These are phyloP conservation scores for Lasioglossum malachurum DNA, from an alignment of 2,888 invertebrate genomes.

Conservation along the genomic window DNA sequence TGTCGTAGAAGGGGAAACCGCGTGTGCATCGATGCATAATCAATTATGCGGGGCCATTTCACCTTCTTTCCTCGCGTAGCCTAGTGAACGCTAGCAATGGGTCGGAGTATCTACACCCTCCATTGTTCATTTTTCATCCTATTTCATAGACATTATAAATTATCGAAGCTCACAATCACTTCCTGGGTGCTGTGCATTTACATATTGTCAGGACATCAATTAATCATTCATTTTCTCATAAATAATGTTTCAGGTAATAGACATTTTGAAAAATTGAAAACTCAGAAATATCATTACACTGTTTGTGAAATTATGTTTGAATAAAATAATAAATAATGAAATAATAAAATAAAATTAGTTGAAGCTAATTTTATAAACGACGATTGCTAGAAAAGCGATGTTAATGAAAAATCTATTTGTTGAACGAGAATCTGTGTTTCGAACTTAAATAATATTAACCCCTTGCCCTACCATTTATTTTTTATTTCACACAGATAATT, in stretches of 20 bases:
- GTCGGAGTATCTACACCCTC: neutral
- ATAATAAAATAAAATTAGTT: too few relatives aligned
- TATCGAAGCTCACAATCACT: neutral
- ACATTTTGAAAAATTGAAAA: neutral
- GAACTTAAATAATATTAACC: neutral
- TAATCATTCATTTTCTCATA: neutral
- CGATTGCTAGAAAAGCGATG: too few relatives aligned
- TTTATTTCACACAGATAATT: too few relatives aligned
- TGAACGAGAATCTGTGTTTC: neutral
- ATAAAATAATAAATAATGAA: too few relatives aligned
- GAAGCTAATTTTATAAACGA: too few relatives aligned
- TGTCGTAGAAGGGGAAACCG: conserved; percentile 11
- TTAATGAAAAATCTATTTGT: too few relatives aligned
- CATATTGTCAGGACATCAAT: neutral
- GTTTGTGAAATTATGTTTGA: too few relatives aligned
- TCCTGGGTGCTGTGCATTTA: neutral
- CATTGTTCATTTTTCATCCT: neutral
- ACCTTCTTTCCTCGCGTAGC: conserved; percentile 14
- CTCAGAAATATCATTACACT: neutral
- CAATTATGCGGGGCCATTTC: conserved; percentile 41
- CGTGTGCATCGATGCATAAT: conserved; percentile 44
- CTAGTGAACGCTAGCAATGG: neutral
- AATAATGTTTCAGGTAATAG: neutral
- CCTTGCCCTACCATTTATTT: too few relatives aligned
- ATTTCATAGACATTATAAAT: neutral